phyloP scores from a whole-genome alignment of 2,888 invertebrate species.

The Tiliacea aurago region DNA sequence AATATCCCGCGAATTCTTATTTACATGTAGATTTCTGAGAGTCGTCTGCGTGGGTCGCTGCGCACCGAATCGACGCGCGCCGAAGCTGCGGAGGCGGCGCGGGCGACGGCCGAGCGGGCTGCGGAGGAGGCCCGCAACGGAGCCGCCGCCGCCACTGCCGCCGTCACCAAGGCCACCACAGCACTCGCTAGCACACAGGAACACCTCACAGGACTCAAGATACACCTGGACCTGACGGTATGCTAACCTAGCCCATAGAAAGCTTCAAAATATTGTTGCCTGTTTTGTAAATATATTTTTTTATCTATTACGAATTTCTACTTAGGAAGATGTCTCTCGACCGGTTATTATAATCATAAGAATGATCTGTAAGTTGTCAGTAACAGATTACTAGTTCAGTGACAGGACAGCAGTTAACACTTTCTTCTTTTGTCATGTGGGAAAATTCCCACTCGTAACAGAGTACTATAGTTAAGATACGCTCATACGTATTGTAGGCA shows the following conservation, averaged over 20 bases:
- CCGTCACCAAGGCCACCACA: constrained; percentile 77
- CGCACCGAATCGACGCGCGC: constrained; percentile 80
- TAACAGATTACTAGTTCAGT: too few species aligned
- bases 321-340: neutral
- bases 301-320: neutral
- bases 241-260: neutral
- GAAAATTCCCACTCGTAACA: constrained; percentile 25
- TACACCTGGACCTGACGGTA: constrained; percentile 82
- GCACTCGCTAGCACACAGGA: constrained; percentile 77
- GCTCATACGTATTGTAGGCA: neutral
- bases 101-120: constrained; percentile 76
- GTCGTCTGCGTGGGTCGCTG: constrained; percentile 79
- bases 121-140: constrained; percentile 79
- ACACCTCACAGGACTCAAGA: constrained; percentile 77
- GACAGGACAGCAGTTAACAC: constrained; percentile 10
- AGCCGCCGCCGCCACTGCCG: constrained; percentile 81
- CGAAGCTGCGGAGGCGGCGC: constrained; percentile 80
- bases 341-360: neutral
- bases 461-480: neutral
- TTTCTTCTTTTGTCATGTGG: constrained; percentile 38
- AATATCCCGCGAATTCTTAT: neutral
- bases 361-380: constrained; percentile 11
- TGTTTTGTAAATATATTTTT: neutral
- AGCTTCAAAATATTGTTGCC: neutral
- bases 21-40: constrained; percentile 76